These are phyloP conservation scores for Ancistrus triradiatus DNA, from an alignment of 2,113 vertebrate species.

Conservation along the genomic window DNA sequence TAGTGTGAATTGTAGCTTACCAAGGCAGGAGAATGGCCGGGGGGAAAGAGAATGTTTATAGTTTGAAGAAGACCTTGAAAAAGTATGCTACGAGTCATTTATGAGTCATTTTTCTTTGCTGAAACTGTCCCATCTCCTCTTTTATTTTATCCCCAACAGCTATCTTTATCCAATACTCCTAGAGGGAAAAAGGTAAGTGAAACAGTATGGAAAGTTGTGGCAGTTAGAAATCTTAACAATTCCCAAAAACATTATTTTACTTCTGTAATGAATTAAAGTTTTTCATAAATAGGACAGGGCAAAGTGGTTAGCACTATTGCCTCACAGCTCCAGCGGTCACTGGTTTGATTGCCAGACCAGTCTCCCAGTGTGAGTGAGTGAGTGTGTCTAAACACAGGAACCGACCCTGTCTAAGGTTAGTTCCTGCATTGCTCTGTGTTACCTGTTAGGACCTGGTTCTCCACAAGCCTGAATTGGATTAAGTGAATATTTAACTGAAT, in stretches of 20 bases:
- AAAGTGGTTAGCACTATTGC: neutral
- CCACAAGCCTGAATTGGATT: no score
- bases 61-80: constrained; percentile 47
- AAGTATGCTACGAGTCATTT: no score
- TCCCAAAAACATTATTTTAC: neutral
- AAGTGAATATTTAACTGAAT: no score
- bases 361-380: no score
- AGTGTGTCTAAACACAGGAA: no score
- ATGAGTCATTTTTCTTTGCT: constrained; percentile 52
- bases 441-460: no score
- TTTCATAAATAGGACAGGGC: no score
- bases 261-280: no score
- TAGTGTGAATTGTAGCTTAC: constrained; percentile 34
- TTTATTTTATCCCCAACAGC: constrained; percentile 26
- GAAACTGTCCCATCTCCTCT: constrained; percentile 46
- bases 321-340: no score
- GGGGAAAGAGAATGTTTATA: constrained; percentile 33
- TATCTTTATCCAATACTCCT: constrained; percentile 13
- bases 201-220: constrained; percentile 20
- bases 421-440: no score
- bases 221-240: neutral
- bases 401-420: no score
- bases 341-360: no score
- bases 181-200: constrained; percentile 41
- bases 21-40: constrained; percentile 8